Evolutionary conservation across 35 echinoderm and acorn worm genomes (phyloP).

Genomic region (Amphiura filiformis): DNA sequence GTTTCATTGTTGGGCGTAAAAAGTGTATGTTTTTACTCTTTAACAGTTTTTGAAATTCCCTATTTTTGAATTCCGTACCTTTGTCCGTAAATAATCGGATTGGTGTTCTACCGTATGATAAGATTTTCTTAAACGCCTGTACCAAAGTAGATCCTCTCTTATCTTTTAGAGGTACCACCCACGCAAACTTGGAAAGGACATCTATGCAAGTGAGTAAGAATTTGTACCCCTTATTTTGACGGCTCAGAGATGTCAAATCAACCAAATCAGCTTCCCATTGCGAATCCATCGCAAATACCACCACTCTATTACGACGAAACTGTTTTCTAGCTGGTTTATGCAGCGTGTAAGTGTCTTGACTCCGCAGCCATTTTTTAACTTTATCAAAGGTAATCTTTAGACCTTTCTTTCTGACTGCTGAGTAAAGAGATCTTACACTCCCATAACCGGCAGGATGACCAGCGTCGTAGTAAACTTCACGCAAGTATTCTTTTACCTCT

Average conservation of each 20-base stretch:
- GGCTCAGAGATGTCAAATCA: slow-evolving; percentile 25
- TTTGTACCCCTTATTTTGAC: slow-evolving; percentile 35
- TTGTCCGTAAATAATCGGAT: slow-evolving; percentile 44
- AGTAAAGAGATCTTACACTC: slow-evolving; percentile 40
- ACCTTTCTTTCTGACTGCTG: not conserved
- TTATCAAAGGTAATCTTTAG: not conserved
- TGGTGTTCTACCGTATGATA: slow-evolving; percentile 18
- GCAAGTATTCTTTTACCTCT: not conserved
- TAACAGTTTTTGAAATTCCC: slow-evolving; percentile 43
- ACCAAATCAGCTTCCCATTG: slow-evolving; percentile 58
- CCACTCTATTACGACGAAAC: slow-evolving; percentile 54
- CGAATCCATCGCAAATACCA: slow-evolving; percentile 51
- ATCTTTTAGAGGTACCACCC: slow-evolving; percentile 48
- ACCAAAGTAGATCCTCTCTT: slow-evolving; percentile 28
- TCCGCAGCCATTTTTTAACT: slow-evolving; percentile 9
- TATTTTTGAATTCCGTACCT: slow-evolving; percentile 50
- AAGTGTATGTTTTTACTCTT: slow-evolving; percentile 40
- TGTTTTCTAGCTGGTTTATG: slow-evolving; percentile 46
- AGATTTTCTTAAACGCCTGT: slow-evolving; percentile 37
- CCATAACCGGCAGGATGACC: slow-evolving; percentile 36
- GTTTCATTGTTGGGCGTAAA: slow-evolving; percentile 81
- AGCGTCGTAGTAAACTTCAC: slow-evolving; percentile 33
- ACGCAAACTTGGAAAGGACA: slow-evolving; percentile 65
- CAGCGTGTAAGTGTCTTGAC: slow-evolving; percentile 41
- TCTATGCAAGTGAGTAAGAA: slow-evolving; percentile 66